Evolutionary conservation across 2,797 vertebrate genomes (phyloP), one percentile per base, ranked within the genome.

Genomic region (Phaenicophaeus curvirostris): DNA sequence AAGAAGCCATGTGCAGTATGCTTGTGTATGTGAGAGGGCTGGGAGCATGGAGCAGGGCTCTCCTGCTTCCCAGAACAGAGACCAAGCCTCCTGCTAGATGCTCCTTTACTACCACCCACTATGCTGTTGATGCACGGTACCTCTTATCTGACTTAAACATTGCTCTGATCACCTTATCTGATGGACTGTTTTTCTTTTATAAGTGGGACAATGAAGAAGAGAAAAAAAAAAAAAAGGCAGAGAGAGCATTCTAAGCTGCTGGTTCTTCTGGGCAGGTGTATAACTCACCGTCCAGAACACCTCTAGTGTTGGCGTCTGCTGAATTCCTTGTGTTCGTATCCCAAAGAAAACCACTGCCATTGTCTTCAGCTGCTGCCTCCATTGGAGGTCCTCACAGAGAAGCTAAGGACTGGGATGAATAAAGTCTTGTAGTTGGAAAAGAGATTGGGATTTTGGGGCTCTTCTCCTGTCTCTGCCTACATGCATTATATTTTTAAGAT

Each of bases 291-390:
- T 75, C 55, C 58, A 76, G 53, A 73, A 67, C 46, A 35, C 63
- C 59, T 90, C 33, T 50, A 48, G 63, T 25, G 16, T 8, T 25
- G 35, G 30, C 62, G 55, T 73, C 69, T 2, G 46, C 74, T 84
- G 66, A 53, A 81, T 88, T 86, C 46, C 65, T 92, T 9, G 0
- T 85, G 51, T 81, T 85, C 15, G 0, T 81, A n/a, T 81, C 89
- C 85, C 92, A 92, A 69, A 93, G 59, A 53, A 91, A 91, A 73
- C 59, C 48, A 27, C 59, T 57, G 39, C 66, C 55, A 58, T 87
- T 89, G 69, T 80, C 79, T 91, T 93, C 78, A 93, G 75, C 68
- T 89, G 55, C 83, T 94, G 82, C 46, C 69, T 87, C 62, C 80
- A n/a, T n/a, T n/a, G n/a, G 82, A 86, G 83, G 63, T 96, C 94